Evolutionary conservation across 2,888 invertebrate genomes (phyloP).

Genomic region (Microctonus hyperodae): DNA sequence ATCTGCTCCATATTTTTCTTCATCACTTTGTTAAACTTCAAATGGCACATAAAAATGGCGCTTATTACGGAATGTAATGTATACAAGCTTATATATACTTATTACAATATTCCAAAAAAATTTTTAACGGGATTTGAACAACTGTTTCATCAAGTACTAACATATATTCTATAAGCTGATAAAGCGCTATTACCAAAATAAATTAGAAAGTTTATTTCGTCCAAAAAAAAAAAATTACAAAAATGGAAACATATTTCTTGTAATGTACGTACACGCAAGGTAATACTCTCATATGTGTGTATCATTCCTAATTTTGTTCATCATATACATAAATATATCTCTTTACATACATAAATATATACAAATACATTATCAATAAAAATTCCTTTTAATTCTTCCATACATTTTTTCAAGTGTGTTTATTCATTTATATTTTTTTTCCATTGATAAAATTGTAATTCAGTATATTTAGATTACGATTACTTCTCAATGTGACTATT

Average conservation of each 20-base stretch:
- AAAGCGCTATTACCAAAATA: background rate
- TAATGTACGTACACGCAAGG: too few species aligned
- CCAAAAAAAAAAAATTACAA: too few species aligned
- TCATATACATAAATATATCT: too few species aligned
- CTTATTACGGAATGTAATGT: slow-evolving; percentile 22
- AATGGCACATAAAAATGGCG: background rate
- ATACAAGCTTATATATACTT: too few species aligned
- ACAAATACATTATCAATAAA: background rate
- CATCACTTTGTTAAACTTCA: background rate
- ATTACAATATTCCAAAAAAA: too few species aligned
- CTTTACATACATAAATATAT: background rate
- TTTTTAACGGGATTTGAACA: background rate
- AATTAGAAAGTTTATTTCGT: slow-evolving; percentile 19
- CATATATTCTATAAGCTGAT: background rate
- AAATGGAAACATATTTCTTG: too few species aligned
- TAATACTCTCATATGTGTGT: too few species aligned
- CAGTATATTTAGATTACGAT: background rate
- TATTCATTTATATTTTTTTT: background rate
- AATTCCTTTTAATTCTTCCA: background rate
- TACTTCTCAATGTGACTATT: background rate
- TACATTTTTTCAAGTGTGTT: background rate
- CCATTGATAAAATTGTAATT: background rate
- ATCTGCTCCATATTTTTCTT: slow-evolving; percentile 43
- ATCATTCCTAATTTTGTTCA: too few species aligned
- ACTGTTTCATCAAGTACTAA: background rate